Evolutionary conservation across 2,797 vertebrate genomes (phyloP).

Genomic region (Ptychobarbus kaznakovi): DNA sequence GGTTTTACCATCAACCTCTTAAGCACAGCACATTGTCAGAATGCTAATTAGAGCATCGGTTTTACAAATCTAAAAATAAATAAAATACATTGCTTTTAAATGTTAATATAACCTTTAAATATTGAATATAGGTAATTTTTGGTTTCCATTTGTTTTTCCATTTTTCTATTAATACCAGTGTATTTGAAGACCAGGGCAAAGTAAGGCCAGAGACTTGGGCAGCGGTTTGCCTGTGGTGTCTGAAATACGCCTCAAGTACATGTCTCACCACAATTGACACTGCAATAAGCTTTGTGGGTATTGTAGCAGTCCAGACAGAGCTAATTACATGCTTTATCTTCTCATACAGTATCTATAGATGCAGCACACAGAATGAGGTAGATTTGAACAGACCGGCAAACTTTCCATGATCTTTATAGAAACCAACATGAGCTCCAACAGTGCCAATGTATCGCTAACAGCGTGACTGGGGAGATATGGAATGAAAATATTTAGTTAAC

Average conservation of each 20-base stretch:
- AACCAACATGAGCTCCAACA: constrained; percentile 71
- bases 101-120: neutral
- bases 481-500: constrained; percentile 58
- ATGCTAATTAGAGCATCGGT: neutral
- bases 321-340: constrained; percentile 42
- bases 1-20: neutral
- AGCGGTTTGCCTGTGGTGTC: constrained; percentile 11
- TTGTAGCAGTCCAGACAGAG: constrained; percentile 25
- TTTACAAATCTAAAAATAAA: neutral
- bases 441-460: constrained; percentile 60
- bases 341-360: constrained; percentile 38
- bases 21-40: neutral
- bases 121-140: neutral
- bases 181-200: constrained; percentile 14
- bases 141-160: neutral
- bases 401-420: constrained; percentile 62
- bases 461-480: constrained; percentile 45
- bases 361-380: constrained; percentile 59
- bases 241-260: neutral
- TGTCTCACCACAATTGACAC: neutral
- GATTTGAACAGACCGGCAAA: constrained; percentile 57
- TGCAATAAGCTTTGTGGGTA: constrained; percentile 26
- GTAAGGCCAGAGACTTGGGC: neutral
- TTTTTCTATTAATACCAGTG: neutral
- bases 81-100: neutral